These are phyloP conservation scores for Miltochrista miniata DNA, from an alignment of 2,888 invertebrate genomes.

Conservation along the genomic window DNA sequence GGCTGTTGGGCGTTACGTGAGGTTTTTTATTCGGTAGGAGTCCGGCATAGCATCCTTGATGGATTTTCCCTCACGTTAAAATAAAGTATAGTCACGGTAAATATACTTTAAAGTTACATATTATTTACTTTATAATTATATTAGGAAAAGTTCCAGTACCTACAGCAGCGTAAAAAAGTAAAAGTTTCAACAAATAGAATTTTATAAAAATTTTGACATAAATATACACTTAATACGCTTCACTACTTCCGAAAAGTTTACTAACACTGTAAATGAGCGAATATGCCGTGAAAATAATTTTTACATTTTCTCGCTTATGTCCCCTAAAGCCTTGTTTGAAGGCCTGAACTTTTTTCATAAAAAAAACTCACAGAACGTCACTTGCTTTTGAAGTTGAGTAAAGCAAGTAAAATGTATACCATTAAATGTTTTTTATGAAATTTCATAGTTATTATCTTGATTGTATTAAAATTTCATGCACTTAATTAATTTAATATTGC, in stretches of 20 bases:
- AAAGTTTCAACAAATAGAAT: too few relatives aligned
- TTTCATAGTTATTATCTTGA: neutral
- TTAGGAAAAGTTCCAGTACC: too few relatives aligned
- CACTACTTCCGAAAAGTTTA: neutral
- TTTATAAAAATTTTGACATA: too few relatives aligned
- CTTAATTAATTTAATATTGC: too few relatives aligned
- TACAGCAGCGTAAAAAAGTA: too few relatives aligned
- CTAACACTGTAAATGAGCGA: neutral
- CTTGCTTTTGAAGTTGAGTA: conserved; percentile 12
- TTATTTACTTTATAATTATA: too few relatives aligned
- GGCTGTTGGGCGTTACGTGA: too few relatives aligned
- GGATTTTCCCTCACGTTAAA: too few relatives aligned
- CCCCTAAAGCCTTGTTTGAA: conserved; percentile 25
- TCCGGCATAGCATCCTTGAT: too few relatives aligned
- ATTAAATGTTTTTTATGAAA: conserved; percentile 3
- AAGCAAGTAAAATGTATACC: conserved; percentile 2
- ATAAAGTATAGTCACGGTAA: too few relatives aligned
- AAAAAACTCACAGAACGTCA: conserved; percentile 7
- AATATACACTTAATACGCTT: neutral
- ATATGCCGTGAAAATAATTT: conserved; percentile 22
- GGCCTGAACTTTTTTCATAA: conserved; percentile 21
- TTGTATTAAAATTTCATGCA: neutral
- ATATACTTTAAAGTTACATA: too few relatives aligned
- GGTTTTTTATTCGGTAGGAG: too few relatives aligned
- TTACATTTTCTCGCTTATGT: conserved; percentile 16